Evolutionary conservation across 2,888 invertebrate species (phyloP).

Genomic region (Drosophila suboccidentalis): DNA sequence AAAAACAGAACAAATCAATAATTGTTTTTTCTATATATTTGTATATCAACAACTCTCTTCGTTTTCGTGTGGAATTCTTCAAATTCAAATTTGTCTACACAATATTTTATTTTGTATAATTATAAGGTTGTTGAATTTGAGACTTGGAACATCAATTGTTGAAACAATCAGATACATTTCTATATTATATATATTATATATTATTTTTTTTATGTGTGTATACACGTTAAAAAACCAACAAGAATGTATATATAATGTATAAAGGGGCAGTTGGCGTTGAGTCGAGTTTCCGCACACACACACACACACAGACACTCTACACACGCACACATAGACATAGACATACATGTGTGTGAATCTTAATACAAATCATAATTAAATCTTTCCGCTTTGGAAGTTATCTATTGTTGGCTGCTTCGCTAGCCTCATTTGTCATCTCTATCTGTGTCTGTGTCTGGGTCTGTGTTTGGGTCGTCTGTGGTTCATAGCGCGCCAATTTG

Average conservation of each 20-base stretch:
- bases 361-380: constrained; percentile 23
- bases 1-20: constrained; percentile 13
- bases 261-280: constrained; percentile 48
- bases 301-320: constrained; percentile 4
- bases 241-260: constrained; percentile 49
- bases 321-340: constrained; percentile 7
- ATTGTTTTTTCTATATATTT: neutral
- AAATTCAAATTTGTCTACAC: neutral
- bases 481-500: constrained; percentile 89
- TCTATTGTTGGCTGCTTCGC: constrained; percentile 18
- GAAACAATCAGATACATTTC: constrained; percentile 30
- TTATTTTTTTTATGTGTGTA: constrained; percentile 14
- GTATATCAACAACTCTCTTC: constrained; percentile 28
- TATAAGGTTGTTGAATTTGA: neutral
- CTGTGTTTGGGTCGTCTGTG: constrained; percentile 83
- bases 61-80: constrained; percentile 24
- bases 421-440: neutral
- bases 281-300: constrained; percentile 19
- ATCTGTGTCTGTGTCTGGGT: no score
- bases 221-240: constrained; percentile 61
- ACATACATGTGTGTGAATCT: constrained; percentile 11
- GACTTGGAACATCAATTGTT: constrained; percentile 1
- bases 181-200: constrained; percentile 14
- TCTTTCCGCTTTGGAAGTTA: constrained; percentile 30
- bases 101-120: neutral